Conservation (phyloP, 2,113 vertebrate genomes). For the Pongo abelii region DNA sequence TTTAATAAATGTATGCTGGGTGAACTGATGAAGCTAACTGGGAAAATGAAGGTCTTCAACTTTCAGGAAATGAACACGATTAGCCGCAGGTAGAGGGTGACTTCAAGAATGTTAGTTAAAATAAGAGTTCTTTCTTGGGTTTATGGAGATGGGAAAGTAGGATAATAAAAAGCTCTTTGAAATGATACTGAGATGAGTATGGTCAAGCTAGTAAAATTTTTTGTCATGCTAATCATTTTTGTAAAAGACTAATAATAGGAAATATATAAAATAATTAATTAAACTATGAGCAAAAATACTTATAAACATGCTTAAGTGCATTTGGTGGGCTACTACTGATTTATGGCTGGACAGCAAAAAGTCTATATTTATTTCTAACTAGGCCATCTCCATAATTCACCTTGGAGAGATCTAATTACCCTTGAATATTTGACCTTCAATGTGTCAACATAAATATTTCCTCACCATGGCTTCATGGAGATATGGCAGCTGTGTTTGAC, state of each 20-base stretch:
- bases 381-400: neutral
- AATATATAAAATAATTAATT: constrained; percentile 38
- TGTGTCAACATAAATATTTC: constrained; percentile 50
- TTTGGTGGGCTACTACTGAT: neutral
- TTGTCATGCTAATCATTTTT: constrained; percentile 26
- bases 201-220: constrained; percentile 23
- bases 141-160: constrained; percentile 35
- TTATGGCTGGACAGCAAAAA: neutral
- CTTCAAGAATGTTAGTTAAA: constrained; percentile 16
- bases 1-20: neutral
- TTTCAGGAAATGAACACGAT: constrained; percentile 26
- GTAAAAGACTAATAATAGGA: constrained; percentile 19
- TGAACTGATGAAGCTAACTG: neutral
- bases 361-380: neutral
- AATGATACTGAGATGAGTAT: constrained; percentile 5
- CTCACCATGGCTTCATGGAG: neutral
- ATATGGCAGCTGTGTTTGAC: neutral
- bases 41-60: neutral
- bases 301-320: neutral
- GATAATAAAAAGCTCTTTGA: constrained; percentile 40
- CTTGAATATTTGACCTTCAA: constrained; percentile 40
- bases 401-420: constrained; percentile 50
- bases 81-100: neutral
- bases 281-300: constrained; percentile 13
- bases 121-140: neutral